Conservation (phyloP, 2,888 invertebrate species). For the Rhimphoctona megacephalus region DNA sequence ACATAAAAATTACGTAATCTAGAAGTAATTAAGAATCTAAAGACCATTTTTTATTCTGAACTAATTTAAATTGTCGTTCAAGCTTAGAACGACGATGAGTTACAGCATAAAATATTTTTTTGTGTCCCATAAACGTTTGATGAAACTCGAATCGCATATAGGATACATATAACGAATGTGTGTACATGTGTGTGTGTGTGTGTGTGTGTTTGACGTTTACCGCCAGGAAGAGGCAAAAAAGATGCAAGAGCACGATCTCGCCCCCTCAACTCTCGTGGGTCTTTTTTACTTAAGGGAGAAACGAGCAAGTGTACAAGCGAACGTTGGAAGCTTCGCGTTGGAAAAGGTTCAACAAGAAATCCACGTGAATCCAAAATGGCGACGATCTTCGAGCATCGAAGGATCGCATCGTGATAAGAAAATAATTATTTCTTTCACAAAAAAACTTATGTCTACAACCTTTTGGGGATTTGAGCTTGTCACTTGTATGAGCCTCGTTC, state of each 20-base stretch:
- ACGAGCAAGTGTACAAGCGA: conserved; percentile 21
- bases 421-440: conserved; percentile 41
- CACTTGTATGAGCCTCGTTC: not conserved
- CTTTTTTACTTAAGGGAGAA: conserved; percentile 26
- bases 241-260: conserved; percentile 12
- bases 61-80: conserved; percentile 36
- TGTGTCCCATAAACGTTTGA: conserved; percentile 31
- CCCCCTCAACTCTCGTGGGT: conserved; percentile 37
- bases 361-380: conserved; percentile 37
- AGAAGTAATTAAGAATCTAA: conserved; percentile 14
- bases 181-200: conserved; percentile 1
- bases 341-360: conserved; percentile 34
- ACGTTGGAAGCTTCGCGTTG: conserved; percentile 13
- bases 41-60: not conserved
- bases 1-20: conserved; percentile 17
- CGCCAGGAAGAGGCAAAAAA: conserved; percentile 15
- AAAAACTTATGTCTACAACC: conserved; percentile 1
- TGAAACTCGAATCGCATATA: conserved; percentile 21
- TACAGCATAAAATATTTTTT: not conserved
- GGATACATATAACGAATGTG: conserved; percentile 22
- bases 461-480: conserved; percentile 26
- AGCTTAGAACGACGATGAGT: conserved; percentile 21
- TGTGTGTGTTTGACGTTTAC: conserved; percentile 39
- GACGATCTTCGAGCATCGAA: conserved; percentile 24
- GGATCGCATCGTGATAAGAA: conserved; percentile 24